These are phyloP conservation scores for Acanthococcus lagerstroemiae DNA, from an alignment of 2,888 invertebrate species.

Conservation along the genomic window DNA sequence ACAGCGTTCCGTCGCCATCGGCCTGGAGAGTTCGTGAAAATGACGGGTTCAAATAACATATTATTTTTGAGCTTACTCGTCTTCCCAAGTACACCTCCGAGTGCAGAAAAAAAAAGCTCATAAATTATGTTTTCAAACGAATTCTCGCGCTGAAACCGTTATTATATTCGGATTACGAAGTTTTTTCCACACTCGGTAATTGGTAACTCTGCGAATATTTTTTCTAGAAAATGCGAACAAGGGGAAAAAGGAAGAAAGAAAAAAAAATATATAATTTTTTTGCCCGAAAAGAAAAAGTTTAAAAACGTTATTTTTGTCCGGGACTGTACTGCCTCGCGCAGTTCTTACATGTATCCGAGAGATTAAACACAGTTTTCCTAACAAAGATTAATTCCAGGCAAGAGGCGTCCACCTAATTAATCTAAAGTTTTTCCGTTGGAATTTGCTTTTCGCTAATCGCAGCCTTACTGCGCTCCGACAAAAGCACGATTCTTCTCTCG, in stretches of 20 bases:
- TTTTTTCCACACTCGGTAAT: neutral
- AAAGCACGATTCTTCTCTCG: no score
- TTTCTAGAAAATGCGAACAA: neutral
- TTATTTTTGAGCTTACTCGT: no score
- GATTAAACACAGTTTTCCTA: constrained; percentile 35
- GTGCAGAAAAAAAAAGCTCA: no score
- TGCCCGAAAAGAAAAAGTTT: constrained; percentile 11
- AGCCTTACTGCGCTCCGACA: no score
- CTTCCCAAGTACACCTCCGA: no score
- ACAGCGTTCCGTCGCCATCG: no score
- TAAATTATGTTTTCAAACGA: no score
- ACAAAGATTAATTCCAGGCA: constrained; percentile 34
- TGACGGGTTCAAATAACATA: no score
- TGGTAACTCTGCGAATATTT: neutral
- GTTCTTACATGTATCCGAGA: constrained; percentile 35
- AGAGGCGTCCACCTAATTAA: constrained; percentile 28
- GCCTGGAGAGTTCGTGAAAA: no score
- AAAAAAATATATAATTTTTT: neutral
- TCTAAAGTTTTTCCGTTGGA: constrained; percentile 28
- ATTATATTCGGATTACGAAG: neutral
- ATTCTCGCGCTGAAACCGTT: no score
- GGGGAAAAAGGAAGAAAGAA: neutral
- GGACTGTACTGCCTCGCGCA: constrained; percentile 25
- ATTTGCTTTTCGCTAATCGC: neutral
- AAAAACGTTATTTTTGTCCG: constrained; percentile 12